phyloP scores from a whole-genome alignment of 2,797 vertebrate genomes.

The Pseudochaenichthys georgianus region DNA sequence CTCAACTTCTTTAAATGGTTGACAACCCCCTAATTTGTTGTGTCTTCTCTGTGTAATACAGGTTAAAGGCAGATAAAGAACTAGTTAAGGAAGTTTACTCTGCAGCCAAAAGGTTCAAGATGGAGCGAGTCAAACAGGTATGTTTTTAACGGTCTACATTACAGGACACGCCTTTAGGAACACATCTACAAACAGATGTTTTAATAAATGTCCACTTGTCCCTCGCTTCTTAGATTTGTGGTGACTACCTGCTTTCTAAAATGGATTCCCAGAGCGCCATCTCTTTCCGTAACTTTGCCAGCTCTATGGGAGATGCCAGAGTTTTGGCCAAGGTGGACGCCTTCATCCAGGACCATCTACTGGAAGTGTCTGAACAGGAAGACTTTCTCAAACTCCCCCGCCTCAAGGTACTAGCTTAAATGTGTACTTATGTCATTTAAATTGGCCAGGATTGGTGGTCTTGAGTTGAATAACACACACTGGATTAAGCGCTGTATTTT shows the following conservation, averaged over 20 bases:
- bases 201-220: background rate
- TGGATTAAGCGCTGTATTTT: conserved; percentile 47
- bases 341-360: conserved; percentile 96
- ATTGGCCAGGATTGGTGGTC: background rate
- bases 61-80: conserved; percentile 97
- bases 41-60: conserved; percentile 59
- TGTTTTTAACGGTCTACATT: background rate
- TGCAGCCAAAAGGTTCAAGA: conserved; percentile 97
- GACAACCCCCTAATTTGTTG: background rate
- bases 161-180: background rate
- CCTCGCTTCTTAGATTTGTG: conserved; percentile 90
- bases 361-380: conserved; percentile 96
- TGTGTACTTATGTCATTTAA: background rate
- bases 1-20: conserved; percentile 52
- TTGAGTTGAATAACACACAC: conserved; percentile 6
- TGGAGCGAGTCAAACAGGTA: conserved; percentile 99
- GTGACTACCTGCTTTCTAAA: conserved; percentile 96
- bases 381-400: conserved; percentile 98
- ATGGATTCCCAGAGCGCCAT: conserved; percentile 95
- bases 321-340: conserved; percentile 93
- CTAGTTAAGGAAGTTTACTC: conserved; percentile 98
- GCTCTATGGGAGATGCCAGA: conserved; percentile 92
- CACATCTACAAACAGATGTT: background rate
- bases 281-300: conserved; percentile 96
- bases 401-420: conserved; percentile 89